Percentiles rank a stretch among this genome's conserved stretches.
Conservation (phyloP, 1,140 invertebrate genomes). For the Conopomorpha cramerella region DNA sequence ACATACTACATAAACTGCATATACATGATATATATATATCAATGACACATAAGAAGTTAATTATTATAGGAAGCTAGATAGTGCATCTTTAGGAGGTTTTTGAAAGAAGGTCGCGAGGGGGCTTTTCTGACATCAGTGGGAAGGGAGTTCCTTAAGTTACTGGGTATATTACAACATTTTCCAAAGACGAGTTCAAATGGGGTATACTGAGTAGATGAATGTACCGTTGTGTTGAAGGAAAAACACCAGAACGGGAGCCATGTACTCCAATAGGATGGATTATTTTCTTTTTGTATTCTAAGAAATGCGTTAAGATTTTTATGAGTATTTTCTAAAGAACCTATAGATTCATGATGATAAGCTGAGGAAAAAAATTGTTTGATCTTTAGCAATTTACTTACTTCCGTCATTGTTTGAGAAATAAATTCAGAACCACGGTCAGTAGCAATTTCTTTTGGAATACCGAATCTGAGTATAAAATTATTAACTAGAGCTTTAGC, state of each 20-base stretch:
- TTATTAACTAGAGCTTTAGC: conserved; percentile 7
- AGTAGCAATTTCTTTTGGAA: conserved; percentile 1
- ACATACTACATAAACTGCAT: too few relatives aligned
- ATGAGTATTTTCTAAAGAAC: conserved; percentile 9
- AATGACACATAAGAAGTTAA: too few relatives aligned
- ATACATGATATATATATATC: too few relatives aligned
- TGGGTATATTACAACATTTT: conserved; percentile 1
- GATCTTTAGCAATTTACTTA: conserved; percentile 7
- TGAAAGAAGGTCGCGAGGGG: too few relatives aligned
- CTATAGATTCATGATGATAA: conserved; percentile 7
- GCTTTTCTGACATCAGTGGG: too few relatives aligned
- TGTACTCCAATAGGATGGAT: conserved; percentile 4
- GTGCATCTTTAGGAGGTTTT: too few relatives aligned
- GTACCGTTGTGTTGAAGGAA: conserved; percentile 1
- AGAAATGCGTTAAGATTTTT: conserved; percentile 7
- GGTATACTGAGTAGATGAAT: conserved; percentile 1
- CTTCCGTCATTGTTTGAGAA: conserved; percentile 6
- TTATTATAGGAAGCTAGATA: too few relatives aligned
- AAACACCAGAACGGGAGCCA: conserved; percentile 10
- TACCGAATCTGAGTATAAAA: conserved; percentile 5
- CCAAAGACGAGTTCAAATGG: conserved; percentile 4
- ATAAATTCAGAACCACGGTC: conserved; percentile 1
- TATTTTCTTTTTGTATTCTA: conserved; percentile 6
- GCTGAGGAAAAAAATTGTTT: conserved; percentile 5
- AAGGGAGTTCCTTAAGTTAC: too few relatives aligned